Evolutionary conservation across 1,140 invertebrate genomes (phyloP).

Genomic region (Drosophila biarmipes): DNA sequence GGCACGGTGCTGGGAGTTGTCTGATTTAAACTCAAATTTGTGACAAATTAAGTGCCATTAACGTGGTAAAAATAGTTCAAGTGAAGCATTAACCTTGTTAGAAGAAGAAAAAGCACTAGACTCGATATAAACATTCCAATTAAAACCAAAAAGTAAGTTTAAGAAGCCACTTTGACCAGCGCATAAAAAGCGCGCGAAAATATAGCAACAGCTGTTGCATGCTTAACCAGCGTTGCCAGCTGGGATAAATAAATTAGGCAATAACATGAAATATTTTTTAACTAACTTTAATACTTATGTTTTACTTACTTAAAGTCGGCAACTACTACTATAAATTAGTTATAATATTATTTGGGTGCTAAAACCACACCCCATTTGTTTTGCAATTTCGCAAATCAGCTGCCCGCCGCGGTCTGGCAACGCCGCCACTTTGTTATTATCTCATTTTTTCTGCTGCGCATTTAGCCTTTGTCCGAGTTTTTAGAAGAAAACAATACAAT

Average conservation of each 20-base stretch:
- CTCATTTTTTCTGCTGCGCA: constrained; percentile 82
- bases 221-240: constrained; percentile 39
- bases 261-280: neutral
- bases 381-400: constrained; percentile 53
- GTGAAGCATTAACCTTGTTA: neutral
- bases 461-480: constrained; percentile 72
- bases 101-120: neutral
- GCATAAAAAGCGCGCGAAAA: constrained; percentile 42
- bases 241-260: neutral
- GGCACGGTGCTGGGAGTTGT: neutral
- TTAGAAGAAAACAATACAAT: constrained; percentile 59
- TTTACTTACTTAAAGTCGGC: no score
- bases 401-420: constrained; percentile 55
- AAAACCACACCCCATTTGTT: constrained; percentile 13
- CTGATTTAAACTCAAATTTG: neutral
- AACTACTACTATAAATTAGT: neutral
- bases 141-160: constrained; percentile 47
- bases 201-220: constrained; percentile 58
- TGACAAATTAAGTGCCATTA: neutral
- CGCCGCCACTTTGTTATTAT: constrained; percentile 70
- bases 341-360: neutral
- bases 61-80: neutral
- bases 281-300: neutral
- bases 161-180: neutral
- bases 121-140: constrained; percentile 15